Evolutionary conservation across 2,888 invertebrate genomes (phyloP).

Genomic region (Sarcophaga carnaria): DNA sequence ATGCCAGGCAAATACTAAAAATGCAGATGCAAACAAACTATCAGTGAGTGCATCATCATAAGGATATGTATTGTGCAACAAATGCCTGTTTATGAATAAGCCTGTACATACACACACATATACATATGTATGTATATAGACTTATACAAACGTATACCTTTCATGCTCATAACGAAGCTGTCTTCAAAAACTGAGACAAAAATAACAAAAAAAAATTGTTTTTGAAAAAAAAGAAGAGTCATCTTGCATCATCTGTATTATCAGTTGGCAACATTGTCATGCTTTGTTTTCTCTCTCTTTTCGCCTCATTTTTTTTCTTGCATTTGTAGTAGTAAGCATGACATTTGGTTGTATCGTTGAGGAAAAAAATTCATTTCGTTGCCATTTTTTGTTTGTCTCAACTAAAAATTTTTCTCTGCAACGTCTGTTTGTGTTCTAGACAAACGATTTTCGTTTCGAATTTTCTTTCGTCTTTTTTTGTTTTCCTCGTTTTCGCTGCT

Average conservation of each 20-base stretch:
- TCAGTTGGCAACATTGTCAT: slow-evolving; percentile 68
- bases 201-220: neutral
- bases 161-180: slow-evolving; percentile 55
- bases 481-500: neutral
- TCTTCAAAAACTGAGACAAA: slow-evolving; percentile 38
- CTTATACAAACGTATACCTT: slow-evolving; percentile 10
- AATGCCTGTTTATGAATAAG: neutral
- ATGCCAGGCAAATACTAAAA: slow-evolving; percentile 9
- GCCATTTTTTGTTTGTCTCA: slow-evolving; percentile 10
- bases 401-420: slow-evolving; percentile 34
- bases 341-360: slow-evolving; percentile 51
- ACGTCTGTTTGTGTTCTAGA: slow-evolving; percentile 56
- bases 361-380: slow-evolving; percentile 3
- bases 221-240: neutral
- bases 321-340: slow-evolving; percentile 45
- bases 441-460: slow-evolving; percentile 29
- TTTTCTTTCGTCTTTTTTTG: slow-evolving; percentile 17
- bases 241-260: slow-evolving; percentile 49
- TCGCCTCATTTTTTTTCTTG: slow-evolving; percentile 26
- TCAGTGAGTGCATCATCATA: neutral
- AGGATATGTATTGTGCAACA: slow-evolving; percentile 17
- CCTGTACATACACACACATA: no score
- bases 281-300: slow-evolving; percentile 43
- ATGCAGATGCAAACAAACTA: slow-evolving; percentile 10
- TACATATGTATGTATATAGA: neutral